Conservation (phyloP, 2,888 invertebrate genomes). For the Agriotes lineatus region DNA sequence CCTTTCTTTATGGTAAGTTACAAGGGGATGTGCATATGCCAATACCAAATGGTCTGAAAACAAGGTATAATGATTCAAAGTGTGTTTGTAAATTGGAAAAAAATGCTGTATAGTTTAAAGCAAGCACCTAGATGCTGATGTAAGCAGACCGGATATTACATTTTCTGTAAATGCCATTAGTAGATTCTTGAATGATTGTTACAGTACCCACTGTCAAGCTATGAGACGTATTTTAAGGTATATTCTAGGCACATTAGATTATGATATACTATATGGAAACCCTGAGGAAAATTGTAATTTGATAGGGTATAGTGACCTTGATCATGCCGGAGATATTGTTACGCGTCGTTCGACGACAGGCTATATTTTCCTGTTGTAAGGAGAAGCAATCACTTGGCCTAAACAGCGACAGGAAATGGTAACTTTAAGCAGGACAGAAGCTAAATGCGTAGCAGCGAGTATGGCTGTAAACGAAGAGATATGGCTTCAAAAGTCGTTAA, state of each 20-base stretch:
- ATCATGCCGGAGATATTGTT: constrained; percentile 43
- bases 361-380: constrained; percentile 43
- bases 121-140: too few species aligned
- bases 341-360: constrained; percentile 31
- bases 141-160: constrained; percentile 32
- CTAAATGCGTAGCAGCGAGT: constrained; percentile 54
- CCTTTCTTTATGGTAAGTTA: too few species aligned
- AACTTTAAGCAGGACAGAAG: constrained; percentile 7
- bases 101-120: too few species aligned
- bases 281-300: constrained; percentile 2
- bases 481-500: constrained; percentile 49
- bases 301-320: constrained; percentile 44
- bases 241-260: constrained; percentile 20
- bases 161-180: constrained; percentile 18
- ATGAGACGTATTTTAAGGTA: constrained; percentile 37
- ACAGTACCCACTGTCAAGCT: background rate
- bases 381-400: constrained; percentile 36
- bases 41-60: too few species aligned
- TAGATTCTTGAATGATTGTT: background rate
- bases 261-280: too few species aligned
- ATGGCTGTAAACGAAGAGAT: constrained; percentile 50
- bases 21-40: too few species aligned
- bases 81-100: too few species aligned
- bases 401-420: background rate
- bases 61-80: too few species aligned